Base-by-base conservation (phyloP, 1,140 invertebrate species). In the Teleogryllus occipitalis region DNA sequence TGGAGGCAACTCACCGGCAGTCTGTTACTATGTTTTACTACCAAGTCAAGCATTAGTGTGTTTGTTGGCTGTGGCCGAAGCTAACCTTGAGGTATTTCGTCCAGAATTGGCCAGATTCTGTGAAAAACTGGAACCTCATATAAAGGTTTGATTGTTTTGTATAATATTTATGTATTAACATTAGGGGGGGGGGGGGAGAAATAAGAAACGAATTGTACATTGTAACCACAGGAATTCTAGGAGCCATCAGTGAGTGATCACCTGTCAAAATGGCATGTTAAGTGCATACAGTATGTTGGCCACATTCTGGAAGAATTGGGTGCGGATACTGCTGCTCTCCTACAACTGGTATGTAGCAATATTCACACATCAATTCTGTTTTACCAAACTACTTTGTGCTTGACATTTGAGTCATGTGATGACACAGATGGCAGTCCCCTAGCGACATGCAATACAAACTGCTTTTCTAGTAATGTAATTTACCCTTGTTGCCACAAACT, bases 1-100 rank as follows among this genome's bases (percentile, higher is more conserved):
- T 39, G 74, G 27, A 7, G 77, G 48, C 21, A 27, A 39, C 39
- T 77, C 74, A 8, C 80, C 80, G 18, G 80, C 80, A 7, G 49
- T 81, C 7, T 81, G 80, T 54, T 81, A 76, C 78, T 81, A 81
- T 72, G 76, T 81, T 75, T 74, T 81, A 7, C n/a, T 81, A 21
- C 77, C 80, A 15, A 74, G 76, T 22, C 22, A 75, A 72, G 18
- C 47, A 8, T 15, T 81, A n/a, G 65, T 80, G 21, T 81, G 80
- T 73, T 39, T 81, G 8, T 22, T 81, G 8, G 77, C 48, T 12
- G 54, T 47, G 0, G 49, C 80, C 46, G 80, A 81, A 18, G 75
- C 77, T 22, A 80, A 78, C n/a, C 74, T 81, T 18, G 78, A 80
- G 8, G 78, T 74, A 15, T 81, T 81, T 47, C 78, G 75, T 10